Evolutionary conservation across 2,797 vertebrate species (phyloP), one percentile per base, ranked within the genome.

Genomic region (Artibeus jamaicensis): DNA sequence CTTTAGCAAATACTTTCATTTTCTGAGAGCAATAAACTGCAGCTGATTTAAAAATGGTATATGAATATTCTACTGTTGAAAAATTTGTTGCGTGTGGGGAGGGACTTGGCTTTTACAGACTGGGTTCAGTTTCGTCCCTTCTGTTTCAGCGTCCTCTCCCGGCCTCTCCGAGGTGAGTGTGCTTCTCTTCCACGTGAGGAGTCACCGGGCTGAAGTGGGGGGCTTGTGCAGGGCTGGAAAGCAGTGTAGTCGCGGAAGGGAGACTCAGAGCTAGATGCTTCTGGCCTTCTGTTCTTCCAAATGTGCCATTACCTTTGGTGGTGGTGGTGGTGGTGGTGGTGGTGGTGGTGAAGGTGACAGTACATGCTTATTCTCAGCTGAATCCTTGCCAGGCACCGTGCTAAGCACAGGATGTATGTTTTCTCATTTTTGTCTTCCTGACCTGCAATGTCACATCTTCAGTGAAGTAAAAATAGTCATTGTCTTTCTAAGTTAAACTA

Each of bases 401-500:
- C 71, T 84, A 62, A 57, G 5, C 39, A 48, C 76, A 14, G 39
- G 70, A 44, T n/a, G 14, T 76, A 15, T 19, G 5, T 70, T 50
- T 15, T 85, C 39, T 76, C 46, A 68, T 83, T 82, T 67, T 88
- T 0, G 34, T 85, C 34, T 57, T 81, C 29, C 88, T 77, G n/a
- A 62, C 22, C 12, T 88, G 44, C 10, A 89, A 68, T 82, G 12
- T 86, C 62, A 91, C 86, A 68, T 50, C 32, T 70, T 86, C 22
- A 85, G 0, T 91, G 78, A 88, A 90, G 53, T 84, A 59, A 86
- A 42, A 82, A 74, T 68, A 55, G 22, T 29, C 42, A 76, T 65
- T 90, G 34, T 68, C 70, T 89, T 92, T 95, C n/a, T 74, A 59
- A 76, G 39, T 82, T 86, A 90, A 81, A 55, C 21, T 34, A 73